These are phyloP conservation scores for Acronicta leporina DNA, from an alignment of 2,888 invertebrate species.

Conservation along the genomic window DNA sequence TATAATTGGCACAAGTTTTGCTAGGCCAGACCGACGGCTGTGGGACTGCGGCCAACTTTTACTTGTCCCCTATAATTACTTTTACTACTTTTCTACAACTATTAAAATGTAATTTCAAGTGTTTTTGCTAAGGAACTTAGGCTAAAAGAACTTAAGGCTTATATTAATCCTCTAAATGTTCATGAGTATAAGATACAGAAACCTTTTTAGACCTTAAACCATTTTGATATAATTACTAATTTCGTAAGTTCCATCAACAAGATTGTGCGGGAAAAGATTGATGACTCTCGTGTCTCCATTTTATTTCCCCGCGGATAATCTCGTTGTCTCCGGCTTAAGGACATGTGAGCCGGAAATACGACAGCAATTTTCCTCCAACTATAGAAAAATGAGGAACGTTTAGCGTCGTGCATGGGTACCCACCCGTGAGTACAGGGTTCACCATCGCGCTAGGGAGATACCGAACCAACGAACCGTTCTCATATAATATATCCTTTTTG, in stretches of 20 bases:
- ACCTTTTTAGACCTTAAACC: neutral
- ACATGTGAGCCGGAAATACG: constrained; percentile 87
- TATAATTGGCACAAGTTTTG: constrained; percentile 81
- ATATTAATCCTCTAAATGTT: too few relatives aligned
- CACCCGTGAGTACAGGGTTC: constrained; percentile 68
- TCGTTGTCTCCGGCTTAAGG: constrained; percentile 87
- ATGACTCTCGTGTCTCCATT: constrained; percentile 84
- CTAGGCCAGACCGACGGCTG: constrained; percentile 76
- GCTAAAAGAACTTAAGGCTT: constrained; percentile 13
- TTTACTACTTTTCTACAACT: constrained; percentile 76
- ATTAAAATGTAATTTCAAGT: constrained; percentile 46
- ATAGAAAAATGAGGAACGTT: constrained; percentile 86
- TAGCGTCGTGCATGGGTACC: constrained; percentile 79
- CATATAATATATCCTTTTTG: constrained; percentile 63
- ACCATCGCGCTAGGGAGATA: constrained; percentile 59
- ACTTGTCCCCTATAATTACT: constrained; percentile 82
- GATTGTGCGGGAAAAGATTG: constrained; percentile 77
- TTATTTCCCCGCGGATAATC: constrained; percentile 87
- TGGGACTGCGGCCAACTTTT: constrained; percentile 79
- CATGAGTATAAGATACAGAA: too few relatives aligned
- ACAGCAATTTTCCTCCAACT: constrained; percentile 86
- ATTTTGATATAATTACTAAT: constrained; percentile 62
- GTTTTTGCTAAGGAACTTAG: constrained; percentile 31
- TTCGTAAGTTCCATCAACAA: constrained; percentile 65
- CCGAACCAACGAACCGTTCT: constrained; percentile 63